Evolutionary conservation across 2,888 invertebrate species (phyloP).

Genomic region (Thyatira batis): DNA sequence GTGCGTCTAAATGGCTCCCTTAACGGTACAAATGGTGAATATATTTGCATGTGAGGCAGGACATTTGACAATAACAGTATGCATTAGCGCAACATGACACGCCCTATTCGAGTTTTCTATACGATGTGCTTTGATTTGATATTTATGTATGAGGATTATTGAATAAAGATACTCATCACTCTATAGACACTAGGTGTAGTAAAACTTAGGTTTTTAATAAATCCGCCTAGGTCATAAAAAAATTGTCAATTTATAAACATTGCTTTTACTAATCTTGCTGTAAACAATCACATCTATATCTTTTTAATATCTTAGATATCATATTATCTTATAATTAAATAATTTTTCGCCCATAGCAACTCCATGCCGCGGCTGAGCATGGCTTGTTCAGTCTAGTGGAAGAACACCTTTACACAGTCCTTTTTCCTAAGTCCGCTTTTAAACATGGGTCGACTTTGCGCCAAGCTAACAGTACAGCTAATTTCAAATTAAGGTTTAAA

Average conservation of each 20-base stretch:
- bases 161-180: too few relatives aligned
- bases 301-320: too few relatives aligned
- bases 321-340: too few relatives aligned
- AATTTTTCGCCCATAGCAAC: too few relatives aligned
- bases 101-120: constrained; percentile 9
- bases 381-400: background rate
- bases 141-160: background rate
- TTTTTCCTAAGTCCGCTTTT: constrained; percentile 25
- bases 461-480: constrained; percentile 46
- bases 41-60: constrained; percentile 24
- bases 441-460: constrained; percentile 29
- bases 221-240: too few relatives aligned
- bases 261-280: too few relatives aligned
- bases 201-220: too few relatives aligned
- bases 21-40: constrained; percentile 27
- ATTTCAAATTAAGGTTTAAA: constrained; percentile 54
- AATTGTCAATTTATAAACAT: too few relatives aligned
- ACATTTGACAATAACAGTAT: constrained; percentile 19
- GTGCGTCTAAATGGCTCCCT: constrained; percentile 25
- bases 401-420: constrained; percentile 22
- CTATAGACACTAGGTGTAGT: too few relatives aligned
- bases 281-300: too few relatives aligned
- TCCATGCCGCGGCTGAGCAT: background rate
- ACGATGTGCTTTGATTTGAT: constrained; percentile 17
- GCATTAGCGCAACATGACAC: constrained; percentile 19